A percentile compares a stretch with the other conserved stretches of the same genome.
These are phyloP conservation scores for Plecturocebus donacophilus DNA, from an alignment of 2,113 vertebrate species.

Conservation along the genomic window DNA sequence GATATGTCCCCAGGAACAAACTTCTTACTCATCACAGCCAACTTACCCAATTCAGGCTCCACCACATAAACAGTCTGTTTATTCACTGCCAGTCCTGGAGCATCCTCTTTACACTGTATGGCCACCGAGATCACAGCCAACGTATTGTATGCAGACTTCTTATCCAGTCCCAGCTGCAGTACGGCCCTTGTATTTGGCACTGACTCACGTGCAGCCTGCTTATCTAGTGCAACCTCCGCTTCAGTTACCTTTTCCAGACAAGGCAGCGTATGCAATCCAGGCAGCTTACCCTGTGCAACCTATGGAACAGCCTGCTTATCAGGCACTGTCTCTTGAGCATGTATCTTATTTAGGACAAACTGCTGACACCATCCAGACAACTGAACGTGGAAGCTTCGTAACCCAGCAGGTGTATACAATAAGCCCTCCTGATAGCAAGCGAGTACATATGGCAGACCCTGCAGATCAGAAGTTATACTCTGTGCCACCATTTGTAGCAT, in stretches of 20 bases:
- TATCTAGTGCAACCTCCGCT: background rate
- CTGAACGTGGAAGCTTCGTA: constrained; percentile 40
- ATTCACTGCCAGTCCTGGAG: background rate
- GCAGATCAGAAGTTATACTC: constrained; percentile 54
- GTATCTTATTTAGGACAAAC: constrained; percentile 1
- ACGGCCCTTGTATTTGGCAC: background rate
- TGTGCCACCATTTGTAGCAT: constrained; percentile 69
- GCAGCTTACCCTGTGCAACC: constrained; percentile 60
- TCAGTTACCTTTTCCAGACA: constrained; percentile 42
- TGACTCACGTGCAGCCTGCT: background rate
- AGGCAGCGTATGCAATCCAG: constrained; percentile 22
- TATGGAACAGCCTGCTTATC: constrained; percentile 56
- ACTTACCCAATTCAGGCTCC: background rate
- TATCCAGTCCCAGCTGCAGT: background rate
- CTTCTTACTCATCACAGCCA: constrained; percentile 24
- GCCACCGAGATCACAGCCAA: background rate
- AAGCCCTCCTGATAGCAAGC: constrained; percentile 62
- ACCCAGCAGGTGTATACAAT: constrained; percentile 47
- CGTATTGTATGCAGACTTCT: background rate
- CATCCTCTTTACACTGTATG: constrained; percentile 39
- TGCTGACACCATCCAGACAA: constrained; percentile 39
- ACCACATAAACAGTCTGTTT: background rate
- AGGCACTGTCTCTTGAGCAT: constrained; percentile 28
- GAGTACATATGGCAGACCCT: constrained; percentile 9
- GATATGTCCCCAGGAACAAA: constrained; percentile 17